These are phyloP conservation scores for Trematocara macrostoma DNA, from an alignment of 2,113 vertebrate species.

Conservation along the genomic window DNA sequence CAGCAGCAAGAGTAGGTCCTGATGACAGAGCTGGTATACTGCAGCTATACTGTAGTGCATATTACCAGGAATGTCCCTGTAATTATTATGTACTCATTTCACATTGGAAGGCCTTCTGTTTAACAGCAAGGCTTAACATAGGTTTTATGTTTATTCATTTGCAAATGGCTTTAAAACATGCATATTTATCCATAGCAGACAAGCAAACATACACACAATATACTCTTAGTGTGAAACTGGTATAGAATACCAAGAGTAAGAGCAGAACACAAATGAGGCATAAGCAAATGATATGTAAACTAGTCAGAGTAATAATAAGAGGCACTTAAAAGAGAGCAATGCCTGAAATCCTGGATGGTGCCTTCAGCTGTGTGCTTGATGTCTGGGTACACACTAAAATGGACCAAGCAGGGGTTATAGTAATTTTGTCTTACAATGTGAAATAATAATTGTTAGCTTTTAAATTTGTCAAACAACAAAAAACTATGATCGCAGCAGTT, in stretches of 20 bases:
- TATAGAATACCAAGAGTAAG: background rate
- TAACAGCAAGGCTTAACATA: background rate
- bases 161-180: background rate
- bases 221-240: background rate
- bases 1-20: conserved; percentile 4
- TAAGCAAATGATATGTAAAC: background rate
- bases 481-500: background rate
- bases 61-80: background rate
- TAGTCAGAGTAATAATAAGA: background rate
- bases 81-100: conserved; percentile 19
- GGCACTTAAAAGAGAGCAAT: background rate
- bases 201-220: background rate
- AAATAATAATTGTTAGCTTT: background rate
- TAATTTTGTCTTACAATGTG: background rate
- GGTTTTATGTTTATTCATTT: background rate
- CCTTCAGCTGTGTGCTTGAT: background rate
- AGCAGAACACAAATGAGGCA: background rate
- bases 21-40: conserved; percentile 9
- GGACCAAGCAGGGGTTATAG: background rate
- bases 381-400: background rate
- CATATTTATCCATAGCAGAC: background rate
- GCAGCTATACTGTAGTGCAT: background rate
- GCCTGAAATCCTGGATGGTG: background rate
- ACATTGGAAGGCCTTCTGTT: background rate
- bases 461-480: background rate